Evolutionary conservation across 92 coral and sea anemone genomes (phyloP), one percentile per base, ranked within the genome.

Genomic region (Epizoanthus scotinus): DNA sequence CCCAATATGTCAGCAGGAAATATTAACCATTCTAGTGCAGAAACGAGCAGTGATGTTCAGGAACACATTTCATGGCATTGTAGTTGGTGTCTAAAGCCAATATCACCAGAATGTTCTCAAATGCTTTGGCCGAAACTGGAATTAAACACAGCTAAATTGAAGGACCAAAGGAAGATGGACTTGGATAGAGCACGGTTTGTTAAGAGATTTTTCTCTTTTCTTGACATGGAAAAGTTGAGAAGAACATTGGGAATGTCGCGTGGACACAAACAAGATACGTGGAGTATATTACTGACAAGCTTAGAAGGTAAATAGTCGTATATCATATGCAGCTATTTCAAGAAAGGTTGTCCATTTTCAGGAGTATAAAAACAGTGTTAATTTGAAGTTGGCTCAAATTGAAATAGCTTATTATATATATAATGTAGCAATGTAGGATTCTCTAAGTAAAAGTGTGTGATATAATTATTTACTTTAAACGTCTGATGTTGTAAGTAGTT

Each of bases 111-210:
- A 38, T 58, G 36, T 12, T 21, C 81, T 3, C 26, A 53, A 19
- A 59, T 59, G 67, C 44, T 21, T 29, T 75, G 81, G 81, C 67
- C 36, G 28, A 40, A 24, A 58, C 34, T 59, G 14, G 25, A 75
- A 21, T 36, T 59, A 20, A 75, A 75, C 81, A 75, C 55, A 19
- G 24, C 12, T 12, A 59, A 34, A 58, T 47, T 57, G 34, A 40
- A 58, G 14, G 31, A 59, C 21, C 66, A 75, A 26, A 15, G 29
- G 13, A 57, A 22, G 26, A n/a, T 12, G 21, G 81, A 75, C 38
- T 20, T 31, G n/a, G 81, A 75, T 58, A 57, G 81, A 75, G 81
- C 81, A 15, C 56, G 13, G 24, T 75, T 75, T 60, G 54, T 75
- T 36, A 14, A 75, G 63, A 66, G 81, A 8, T 75, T 36, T 75